Percentiles rank a stretch among this genome's conserved stretches.
Evolutionary conservation across 2,113 vertebrate species (phyloP).

Genomic region (Sturnus vulgaris): DNA sequence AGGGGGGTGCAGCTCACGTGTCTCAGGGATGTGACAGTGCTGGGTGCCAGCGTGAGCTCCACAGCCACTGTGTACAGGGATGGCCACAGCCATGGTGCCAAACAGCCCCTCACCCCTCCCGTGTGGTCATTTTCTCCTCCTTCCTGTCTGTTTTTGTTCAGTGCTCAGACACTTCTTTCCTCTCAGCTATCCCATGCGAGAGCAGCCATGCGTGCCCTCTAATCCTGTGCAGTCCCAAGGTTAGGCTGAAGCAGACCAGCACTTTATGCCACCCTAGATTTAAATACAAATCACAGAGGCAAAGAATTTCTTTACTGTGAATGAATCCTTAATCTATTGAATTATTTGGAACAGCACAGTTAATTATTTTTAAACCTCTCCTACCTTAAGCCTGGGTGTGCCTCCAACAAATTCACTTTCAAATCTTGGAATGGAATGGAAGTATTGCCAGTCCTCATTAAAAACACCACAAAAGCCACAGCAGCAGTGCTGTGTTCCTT

Average conservation of each 20-base stretch:
- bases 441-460: constrained; percentile 15
- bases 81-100: neutral
- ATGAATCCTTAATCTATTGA: neutral
- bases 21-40: neutral
- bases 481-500: neutral
- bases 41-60: neutral
- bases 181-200: neutral
- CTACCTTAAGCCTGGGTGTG: neutral
- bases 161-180: neutral
- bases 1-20: neutral
- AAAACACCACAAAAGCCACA: constrained; percentile 26
- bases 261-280: neutral
- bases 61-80: neutral
- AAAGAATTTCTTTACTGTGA: neutral
- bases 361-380: constrained; percentile 43
- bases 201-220: neutral
- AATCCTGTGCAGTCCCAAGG: neutral
- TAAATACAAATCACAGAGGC: neutral
- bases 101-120: neutral
- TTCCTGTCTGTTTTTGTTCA: neutral
- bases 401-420: constrained; percentile 25
- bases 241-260: neutral
- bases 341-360: neutral
- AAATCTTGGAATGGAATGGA: neutral
- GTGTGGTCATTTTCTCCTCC: neutral